These are phyloP conservation scores for Gibbula magus DNA, from an alignment of 2,888 invertebrate genomes.

Conservation along the genomic window DNA sequence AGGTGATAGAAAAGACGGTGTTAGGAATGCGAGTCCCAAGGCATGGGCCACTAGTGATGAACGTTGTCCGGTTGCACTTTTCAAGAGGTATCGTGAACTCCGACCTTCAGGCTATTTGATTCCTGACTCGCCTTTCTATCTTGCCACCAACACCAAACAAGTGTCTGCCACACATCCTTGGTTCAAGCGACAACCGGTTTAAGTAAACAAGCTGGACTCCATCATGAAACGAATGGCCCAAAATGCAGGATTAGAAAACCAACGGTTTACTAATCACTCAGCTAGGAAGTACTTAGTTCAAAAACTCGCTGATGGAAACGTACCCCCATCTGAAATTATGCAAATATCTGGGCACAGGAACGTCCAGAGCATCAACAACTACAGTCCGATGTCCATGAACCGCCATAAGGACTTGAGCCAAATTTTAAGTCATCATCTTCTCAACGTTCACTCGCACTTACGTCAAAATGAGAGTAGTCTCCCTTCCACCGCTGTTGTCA, in stretches of 20 bases:
- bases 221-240: not conserved
- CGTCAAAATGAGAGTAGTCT: too few relatives aligned
- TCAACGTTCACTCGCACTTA: too few relatives aligned
- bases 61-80: not conserved
- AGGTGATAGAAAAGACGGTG: not conserved
- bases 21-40: not conserved
- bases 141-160: not conserved
- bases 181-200: not conserved
- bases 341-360: conserved; percentile 12
- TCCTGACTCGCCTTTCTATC: not conserved
- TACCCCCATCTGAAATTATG: not conserved
- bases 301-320: not conserved
- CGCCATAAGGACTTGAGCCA: too few relatives aligned
- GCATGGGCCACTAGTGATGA: not conserved
- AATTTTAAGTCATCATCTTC: too few relatives aligned
- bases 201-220: not conserved
- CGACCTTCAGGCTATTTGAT: not conserved
- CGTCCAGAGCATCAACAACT: not conserved
- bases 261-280: not conserved
- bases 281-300: not conserved
- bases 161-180: not conserved
- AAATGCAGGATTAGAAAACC: too few relatives aligned
- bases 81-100: not conserved
- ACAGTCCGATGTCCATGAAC: too few relatives aligned
- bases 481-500: too few relatives aligned